These are phyloP conservation scores for Calliphora vomitoria DNA, from an alignment of 2,888 invertebrate genomes.

Conservation along the genomic window DNA sequence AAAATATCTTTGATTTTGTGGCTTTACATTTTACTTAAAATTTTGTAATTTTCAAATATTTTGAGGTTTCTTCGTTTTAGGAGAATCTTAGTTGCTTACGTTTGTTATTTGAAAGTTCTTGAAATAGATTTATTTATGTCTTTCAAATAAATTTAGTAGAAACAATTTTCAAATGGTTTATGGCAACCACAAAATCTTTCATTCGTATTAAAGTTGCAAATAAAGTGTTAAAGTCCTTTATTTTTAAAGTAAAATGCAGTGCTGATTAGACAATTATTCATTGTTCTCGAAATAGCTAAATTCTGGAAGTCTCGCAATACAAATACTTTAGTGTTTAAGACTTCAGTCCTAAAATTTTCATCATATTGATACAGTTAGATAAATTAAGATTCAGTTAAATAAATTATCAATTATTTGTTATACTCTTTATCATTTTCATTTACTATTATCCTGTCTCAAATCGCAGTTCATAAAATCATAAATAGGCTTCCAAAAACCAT, in stretches of 20 bases:
- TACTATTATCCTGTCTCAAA: no score
- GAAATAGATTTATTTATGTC: constrained; percentile 47
- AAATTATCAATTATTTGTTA: neutral
- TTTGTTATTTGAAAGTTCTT: constrained; percentile 44
- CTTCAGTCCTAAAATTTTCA: no score
- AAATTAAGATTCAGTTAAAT: no score
- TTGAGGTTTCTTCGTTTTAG: constrained; percentile 65
- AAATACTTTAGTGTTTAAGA: no score
- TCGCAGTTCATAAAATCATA: neutral
- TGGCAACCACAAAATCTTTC: constrained; percentile 54
- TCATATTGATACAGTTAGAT: no score
- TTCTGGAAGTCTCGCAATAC: no score
- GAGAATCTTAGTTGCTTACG: constrained; percentile 30
- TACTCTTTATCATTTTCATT: neutral
- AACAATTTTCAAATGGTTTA: constrained; percentile 49
- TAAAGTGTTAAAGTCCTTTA: neutral
- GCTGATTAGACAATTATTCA: no score
- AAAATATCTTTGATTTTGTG: constrained; percentile 74
- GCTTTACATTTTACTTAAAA: constrained; percentile 66
- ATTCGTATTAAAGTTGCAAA: constrained; percentile 5
- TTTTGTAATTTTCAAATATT: constrained; percentile 63
- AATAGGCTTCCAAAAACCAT: constrained; percentile 6
- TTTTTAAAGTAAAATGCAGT: neutral
- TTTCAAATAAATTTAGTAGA: constrained; percentile 50
- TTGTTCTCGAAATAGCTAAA: no score